Conservation (phyloP, 2,888 invertebrate species). For the Piscicola geometra region DNA sequence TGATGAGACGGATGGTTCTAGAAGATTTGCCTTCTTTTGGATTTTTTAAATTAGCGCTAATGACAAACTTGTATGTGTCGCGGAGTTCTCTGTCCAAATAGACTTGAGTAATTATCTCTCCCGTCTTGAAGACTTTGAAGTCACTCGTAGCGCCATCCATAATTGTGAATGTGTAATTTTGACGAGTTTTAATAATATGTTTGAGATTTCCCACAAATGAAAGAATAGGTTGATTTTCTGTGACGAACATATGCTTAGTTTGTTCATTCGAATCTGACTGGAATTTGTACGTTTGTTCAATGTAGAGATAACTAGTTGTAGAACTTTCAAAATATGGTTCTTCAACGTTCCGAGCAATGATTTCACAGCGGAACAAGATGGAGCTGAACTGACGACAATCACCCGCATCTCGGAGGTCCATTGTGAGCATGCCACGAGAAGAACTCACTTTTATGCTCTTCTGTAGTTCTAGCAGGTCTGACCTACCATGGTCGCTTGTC, state of each 20-base stretch:
- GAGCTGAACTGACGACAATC: slow-evolving; percentile 7
- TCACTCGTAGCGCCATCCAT: not conserved
- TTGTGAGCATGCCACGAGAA: not conserved
- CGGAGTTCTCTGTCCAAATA: not conserved
- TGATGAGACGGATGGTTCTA: not conserved
- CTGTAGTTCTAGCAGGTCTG: not conserved
- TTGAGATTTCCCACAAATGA: slow-evolving; percentile 1
- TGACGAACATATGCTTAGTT: slow-evolving; percentile 1
- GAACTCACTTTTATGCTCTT: slow-evolving; percentile 1
- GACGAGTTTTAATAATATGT: not conserved
- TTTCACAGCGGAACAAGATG: slow-evolving; percentile 11
- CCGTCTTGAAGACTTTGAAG: not conserved
- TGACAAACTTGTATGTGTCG: not conserved
- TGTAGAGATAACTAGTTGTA: not conserved
- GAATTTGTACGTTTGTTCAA: slow-evolving; percentile 1
- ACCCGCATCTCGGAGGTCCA: not conserved
- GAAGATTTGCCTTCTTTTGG: not conserved
- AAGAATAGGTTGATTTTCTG: not conserved
- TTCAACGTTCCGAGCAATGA: not conserved
- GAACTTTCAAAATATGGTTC: not conserved
- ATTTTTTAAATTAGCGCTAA: not conserved
- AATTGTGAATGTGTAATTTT: not conserved
- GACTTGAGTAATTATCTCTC: not conserved
- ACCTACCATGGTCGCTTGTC: not conserved
- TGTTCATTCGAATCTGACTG: not conserved